A percentile compares a stretch with the other conserved stretches of the same genome.
phyloP scores from a whole-genome alignment of 2,113 vertebrate species.

The Nothobranchius furzeri region DNA sequence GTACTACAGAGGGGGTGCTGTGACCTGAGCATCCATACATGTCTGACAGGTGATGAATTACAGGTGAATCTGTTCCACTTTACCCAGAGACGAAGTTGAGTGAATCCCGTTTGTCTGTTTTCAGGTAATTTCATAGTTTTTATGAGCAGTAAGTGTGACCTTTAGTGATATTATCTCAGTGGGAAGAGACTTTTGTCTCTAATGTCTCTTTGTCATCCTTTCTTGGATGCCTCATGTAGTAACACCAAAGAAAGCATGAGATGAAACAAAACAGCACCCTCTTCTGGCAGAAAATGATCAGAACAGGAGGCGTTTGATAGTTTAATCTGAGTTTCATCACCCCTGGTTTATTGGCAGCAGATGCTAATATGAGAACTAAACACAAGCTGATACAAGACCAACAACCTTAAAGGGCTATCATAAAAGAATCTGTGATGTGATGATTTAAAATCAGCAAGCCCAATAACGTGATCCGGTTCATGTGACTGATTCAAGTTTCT shows the following conservation, averaged over 20 bases:
- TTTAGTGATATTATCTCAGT: constrained; percentile 10
- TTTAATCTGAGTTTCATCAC: constrained; percentile 14
- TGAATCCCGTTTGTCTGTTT: constrained; percentile 12
- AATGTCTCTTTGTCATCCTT: constrained; percentile 9
- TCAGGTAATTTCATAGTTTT: constrained; percentile 28
- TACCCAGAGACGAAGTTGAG: constrained; percentile 29
- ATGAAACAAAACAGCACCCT: constrained; percentile 64
- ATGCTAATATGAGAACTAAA: constrained; percentile 44
- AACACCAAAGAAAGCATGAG: not conserved
- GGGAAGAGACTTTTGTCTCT: constrained; percentile 18
- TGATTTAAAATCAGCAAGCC: constrained; percentile 6
- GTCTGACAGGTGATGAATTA: constrained; percentile 51
- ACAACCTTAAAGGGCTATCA: constrained; percentile 35
- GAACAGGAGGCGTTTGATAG: constrained; percentile 10
- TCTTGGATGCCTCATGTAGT: not conserved
- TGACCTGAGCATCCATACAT: constrained; percentile 35
- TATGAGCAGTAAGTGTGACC: constrained; percentile 15
- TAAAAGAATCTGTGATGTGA: not conserved
- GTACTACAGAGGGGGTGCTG: constrained; percentile 30
- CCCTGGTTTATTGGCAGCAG: constrained; percentile 31
- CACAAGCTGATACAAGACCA: constrained; percentile 17
- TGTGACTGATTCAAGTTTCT: constrained; percentile 55
- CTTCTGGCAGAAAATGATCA: constrained; percentile 57
- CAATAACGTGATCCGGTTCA: constrained; percentile 30
- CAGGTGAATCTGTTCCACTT: constrained; percentile 20